phyloP scores from a whole-genome alignment of 2,888 invertebrate genomes.

The Venustoraphidia nigricollis region DNA sequence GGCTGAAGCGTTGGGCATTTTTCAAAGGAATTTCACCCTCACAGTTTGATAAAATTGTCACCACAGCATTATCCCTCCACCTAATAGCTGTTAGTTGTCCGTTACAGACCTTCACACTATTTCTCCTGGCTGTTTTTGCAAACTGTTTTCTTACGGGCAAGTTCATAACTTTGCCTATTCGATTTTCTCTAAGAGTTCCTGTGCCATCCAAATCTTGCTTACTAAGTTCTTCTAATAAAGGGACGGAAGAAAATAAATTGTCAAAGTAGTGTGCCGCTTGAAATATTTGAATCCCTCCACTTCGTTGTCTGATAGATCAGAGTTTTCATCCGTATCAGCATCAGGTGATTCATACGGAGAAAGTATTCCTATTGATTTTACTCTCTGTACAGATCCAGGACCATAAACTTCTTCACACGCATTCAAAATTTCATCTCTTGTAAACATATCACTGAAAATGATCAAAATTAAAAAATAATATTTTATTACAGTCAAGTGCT shows the following conservation, averaged over 20 bases:
- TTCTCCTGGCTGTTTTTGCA: not conserved
- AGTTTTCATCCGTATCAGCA: constrained; percentile 8
- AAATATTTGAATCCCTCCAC: constrained; percentile 1
- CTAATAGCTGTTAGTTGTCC: not conserved
- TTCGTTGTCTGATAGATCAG: constrained; percentile 6
- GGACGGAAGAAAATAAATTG: constrained; percentile 6
- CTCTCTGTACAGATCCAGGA: too few species aligned
- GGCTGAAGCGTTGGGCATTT: not conserved
- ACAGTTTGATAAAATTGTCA: constrained; percentile 1
- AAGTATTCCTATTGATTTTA: too few species aligned
- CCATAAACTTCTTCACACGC: too few species aligned
- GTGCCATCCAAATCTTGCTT: constrained; percentile 2
- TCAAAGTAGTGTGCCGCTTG: constrained; percentile 3
- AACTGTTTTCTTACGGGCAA: not conserved
- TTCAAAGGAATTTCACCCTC: not conserved
- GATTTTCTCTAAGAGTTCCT: constrained; percentile 1
- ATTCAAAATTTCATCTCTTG: too few species aligned
- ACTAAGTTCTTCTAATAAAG: constrained; percentile 1
- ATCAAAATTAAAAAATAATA: too few species aligned
- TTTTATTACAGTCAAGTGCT: too few species aligned
- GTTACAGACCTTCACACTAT: not conserved
- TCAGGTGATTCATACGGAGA: constrained; percentile 1
- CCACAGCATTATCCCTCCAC: not conserved
- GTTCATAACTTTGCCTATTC: not conserved
- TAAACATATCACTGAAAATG: too few species aligned